These are phyloP conservation scores for Tenualosa ilisha DNA, from an alignment of 2,797 vertebrate species.

Conservation along the genomic window DNA sequence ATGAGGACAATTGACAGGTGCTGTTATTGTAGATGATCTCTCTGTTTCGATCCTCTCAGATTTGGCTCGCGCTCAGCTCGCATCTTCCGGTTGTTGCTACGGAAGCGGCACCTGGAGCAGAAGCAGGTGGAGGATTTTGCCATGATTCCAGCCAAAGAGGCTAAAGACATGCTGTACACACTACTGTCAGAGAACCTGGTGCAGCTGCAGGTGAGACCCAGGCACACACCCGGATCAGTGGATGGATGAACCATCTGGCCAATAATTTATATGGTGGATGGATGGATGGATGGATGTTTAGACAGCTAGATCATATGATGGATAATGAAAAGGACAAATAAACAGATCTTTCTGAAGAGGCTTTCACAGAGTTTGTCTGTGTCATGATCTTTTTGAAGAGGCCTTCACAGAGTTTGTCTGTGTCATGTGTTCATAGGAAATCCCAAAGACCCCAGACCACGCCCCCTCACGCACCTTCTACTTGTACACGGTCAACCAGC, in stretches of 20 bases:
- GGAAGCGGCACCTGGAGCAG: constrained; percentile 91
- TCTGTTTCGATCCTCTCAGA: constrained; percentile 60
- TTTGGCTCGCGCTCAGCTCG: constrained; percentile 90
- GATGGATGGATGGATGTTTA: neutral
- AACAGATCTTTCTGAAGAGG: neutral
- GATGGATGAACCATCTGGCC: neutral
- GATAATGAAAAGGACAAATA: neutral
- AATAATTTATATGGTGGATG: neutral
- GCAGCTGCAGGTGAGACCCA: constrained; percentile 80
- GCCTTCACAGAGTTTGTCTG: neutral
- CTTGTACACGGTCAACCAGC: constrained; percentile 87
- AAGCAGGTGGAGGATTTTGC: constrained; percentile 98
- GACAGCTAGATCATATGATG: neutral
- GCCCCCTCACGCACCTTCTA: constrained; percentile 95
- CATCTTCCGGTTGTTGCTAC: constrained; percentile 85
- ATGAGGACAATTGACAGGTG: neutral
- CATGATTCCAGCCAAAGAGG: constrained; percentile 96
- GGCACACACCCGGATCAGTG: neutral
- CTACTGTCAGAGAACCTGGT: constrained; percentile 90
- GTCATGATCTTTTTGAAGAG: neutral
- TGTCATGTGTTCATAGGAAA: constrained; percentile 74
- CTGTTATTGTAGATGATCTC: neutral
- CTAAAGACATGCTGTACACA: constrained; percentile 95
- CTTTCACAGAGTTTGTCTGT: neutral
- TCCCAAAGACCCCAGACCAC: constrained; percentile 93